phyloP scores from a whole-genome alignment of 92 coral and sea anemone species.

The Zoanthus gigantus region DNA sequence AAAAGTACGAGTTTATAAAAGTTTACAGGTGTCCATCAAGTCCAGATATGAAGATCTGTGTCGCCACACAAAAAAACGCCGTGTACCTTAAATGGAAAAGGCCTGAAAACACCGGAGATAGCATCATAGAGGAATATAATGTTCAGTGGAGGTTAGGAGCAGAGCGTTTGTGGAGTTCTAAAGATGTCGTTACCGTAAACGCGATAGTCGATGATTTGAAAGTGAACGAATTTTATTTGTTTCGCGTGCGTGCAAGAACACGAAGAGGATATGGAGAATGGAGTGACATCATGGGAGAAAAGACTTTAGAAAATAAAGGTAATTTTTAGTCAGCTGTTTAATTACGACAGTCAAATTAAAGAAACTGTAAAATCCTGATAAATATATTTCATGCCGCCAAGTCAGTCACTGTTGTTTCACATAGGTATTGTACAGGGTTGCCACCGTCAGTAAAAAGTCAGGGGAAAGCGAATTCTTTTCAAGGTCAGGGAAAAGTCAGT shows the following conservation, averaged over 20 bases:
- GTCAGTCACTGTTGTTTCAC: too few relatives aligned
- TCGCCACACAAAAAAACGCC: too few relatives aligned
- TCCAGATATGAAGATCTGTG: background rate
- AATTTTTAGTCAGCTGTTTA: background rate
- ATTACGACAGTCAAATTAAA: too few relatives aligned
- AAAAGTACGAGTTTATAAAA: background rate
- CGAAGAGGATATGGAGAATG: slow-evolving; percentile 30
- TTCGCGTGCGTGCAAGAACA: slow-evolving; percentile 11
- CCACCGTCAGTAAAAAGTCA: too few relatives aligned
- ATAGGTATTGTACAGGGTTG: too few relatives aligned
- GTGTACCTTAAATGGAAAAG: slow-evolving; percentile 14
- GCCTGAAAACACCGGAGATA: background rate
- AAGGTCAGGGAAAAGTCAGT: too few relatives aligned
- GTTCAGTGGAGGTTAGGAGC: background rate
- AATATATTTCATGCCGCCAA: too few relatives aligned
- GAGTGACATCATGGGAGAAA: slow-evolving; percentile 29
- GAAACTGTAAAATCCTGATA: too few relatives aligned
- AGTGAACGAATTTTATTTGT: background rate
- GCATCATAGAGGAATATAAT: background rate
- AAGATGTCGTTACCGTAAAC: background rate
- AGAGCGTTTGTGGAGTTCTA: background rate
- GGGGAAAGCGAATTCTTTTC: too few relatives aligned
- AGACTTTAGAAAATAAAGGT: background rate
- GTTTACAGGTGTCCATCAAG: background rate
- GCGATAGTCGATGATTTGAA: background rate